These are phyloP conservation scores for Spinus olivaceus DNA, from an alignment of 2,797 vertebrate genomes.

Conservation along the genomic window DNA sequence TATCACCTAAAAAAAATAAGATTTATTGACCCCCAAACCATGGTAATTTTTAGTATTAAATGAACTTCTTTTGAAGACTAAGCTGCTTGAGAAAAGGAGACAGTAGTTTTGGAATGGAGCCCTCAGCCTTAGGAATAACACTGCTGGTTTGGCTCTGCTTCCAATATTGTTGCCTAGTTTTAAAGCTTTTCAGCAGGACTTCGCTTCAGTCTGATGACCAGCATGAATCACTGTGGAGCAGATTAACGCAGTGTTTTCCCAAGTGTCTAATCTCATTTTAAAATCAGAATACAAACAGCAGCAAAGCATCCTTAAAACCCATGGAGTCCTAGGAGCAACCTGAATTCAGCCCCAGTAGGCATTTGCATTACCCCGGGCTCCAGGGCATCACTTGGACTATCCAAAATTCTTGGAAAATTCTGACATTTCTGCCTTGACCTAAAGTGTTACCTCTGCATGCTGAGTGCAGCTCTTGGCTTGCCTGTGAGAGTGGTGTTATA, in stretches of 20 bases:
- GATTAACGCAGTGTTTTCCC: conserved; percentile 50
- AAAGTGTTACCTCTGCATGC: conserved; percentile 42
- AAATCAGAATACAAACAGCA: conserved; percentile 61
- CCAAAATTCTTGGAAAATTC: conserved; percentile 36
- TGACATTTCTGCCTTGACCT: conserved; percentile 24
- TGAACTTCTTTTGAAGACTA: conserved; percentile 40
- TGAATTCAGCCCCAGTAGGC: background rate
- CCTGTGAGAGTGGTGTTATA: background rate
- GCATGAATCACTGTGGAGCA: conserved; percentile 19
- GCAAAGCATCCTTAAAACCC: conserved; percentile 38
- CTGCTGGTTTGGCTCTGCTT: conserved; percentile 46
- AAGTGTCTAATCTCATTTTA: conserved; percentile 39
- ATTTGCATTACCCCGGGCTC: background rate
- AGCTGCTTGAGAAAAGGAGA: conserved; percentile 40
- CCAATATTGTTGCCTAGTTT: conserved; percentile 38
- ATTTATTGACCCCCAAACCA: conserved; percentile 22
- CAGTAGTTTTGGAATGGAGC: conserved; percentile 30
- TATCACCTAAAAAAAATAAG: conserved; percentile 52
- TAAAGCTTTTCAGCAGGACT: conserved; percentile 56
- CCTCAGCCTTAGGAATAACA: conserved; percentile 5
- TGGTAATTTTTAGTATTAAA: conserved; percentile 28
- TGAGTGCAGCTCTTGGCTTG: conserved; percentile 12
- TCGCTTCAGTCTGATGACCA: conserved; percentile 29
- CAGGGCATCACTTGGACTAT: background rate
- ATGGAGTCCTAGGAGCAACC: background rate